Percentiles rank a stretch among this genome's conserved stretches.
phyloP scores from a whole-genome alignment of 2,888 invertebrate genomes.

The Polydrusus tereticollis region DNA sequence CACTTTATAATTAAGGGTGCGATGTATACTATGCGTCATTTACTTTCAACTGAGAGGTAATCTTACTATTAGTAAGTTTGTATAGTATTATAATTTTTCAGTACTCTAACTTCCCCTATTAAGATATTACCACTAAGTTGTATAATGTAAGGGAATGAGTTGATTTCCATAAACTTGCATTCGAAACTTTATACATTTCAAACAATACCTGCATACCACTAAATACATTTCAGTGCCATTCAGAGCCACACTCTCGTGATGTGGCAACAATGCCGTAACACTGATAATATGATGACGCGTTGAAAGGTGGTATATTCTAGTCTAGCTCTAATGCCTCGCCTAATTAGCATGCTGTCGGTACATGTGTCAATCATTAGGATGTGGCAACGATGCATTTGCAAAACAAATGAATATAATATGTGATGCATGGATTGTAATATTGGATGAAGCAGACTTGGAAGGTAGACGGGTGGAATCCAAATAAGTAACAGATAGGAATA shows the following conservation, averaged over 20 bases:
- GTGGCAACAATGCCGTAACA: conserved; percentile 6
- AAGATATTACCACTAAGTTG: too few relatives aligned
- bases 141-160: too few relatives aligned
- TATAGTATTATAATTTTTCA: too few relatives aligned
- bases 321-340: neutral
- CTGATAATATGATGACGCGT: neutral
- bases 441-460: neutral
- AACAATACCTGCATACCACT: too few relatives aligned
- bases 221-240: neutral
- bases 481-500: neutral
- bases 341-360: conserved; percentile 25
- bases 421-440: neutral
- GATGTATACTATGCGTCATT: too few relatives aligned
- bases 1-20: too few relatives aligned
- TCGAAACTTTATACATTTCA: too few relatives aligned
- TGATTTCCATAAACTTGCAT: too few relatives aligned
- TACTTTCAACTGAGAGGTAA: too few relatives aligned
- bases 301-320: conserved; percentile 10
- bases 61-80: too few relatives aligned
- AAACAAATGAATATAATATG: conserved; percentile 20
- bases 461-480: neutral
- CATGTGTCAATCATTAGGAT: conserved; percentile 20
- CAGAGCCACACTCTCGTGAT: neutral
- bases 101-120: too few relatives aligned
- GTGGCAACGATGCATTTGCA: conserved; percentile 23